Evolutionary conservation across 2,888 invertebrate genomes (phyloP).

Genomic region (Oligia fasciuncula): DNA sequence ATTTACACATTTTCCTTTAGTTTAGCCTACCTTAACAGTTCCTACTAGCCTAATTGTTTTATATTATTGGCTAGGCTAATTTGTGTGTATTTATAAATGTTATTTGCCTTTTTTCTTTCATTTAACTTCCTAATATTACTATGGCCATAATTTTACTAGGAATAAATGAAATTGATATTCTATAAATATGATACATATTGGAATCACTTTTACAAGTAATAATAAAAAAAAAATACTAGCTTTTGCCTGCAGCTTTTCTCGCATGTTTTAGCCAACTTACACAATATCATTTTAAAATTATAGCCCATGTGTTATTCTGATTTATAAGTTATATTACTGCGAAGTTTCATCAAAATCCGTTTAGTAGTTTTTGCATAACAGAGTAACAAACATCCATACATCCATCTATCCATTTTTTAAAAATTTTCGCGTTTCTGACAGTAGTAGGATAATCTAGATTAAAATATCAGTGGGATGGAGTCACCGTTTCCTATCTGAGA

Average conservation of each 20-base stretch:
- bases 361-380: background rate
- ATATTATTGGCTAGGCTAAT: background rate
- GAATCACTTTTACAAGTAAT: no score
- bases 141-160: background rate
- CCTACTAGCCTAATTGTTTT: constrained; percentile 25
- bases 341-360: background rate
- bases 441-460: background rate
- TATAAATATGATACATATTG: background rate
- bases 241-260: background rate
- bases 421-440: background rate
- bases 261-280: background rate
- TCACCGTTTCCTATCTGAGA: no score
- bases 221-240: background rate
- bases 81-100: background rate
- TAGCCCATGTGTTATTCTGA: background rate
- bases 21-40: constrained; percentile 10
- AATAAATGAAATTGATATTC: background rate
- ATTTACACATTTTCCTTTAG: constrained; percentile 35
- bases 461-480: no score
- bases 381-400: background rate
- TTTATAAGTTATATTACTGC: background rate
- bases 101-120: background rate
- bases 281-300: background rate
- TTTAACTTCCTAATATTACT: background rate
- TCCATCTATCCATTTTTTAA: background rate